Base-by-base conservation (phyloP, 53 echinoderm and acorn worm genomes). In the Paracentrotus lividus region DNA sequence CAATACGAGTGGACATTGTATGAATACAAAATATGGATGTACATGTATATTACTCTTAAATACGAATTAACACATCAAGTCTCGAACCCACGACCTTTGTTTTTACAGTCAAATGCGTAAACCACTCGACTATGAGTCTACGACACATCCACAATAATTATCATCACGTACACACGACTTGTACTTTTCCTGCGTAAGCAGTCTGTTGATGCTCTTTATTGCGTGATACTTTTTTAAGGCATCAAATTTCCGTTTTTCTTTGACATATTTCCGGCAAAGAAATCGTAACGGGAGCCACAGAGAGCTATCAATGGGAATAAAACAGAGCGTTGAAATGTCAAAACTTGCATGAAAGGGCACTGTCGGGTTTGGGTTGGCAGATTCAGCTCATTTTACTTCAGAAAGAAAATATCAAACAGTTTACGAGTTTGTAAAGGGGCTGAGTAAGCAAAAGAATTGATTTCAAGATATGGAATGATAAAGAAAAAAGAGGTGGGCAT, bases 361-460 rank as follows among this genome's bases (percentile, higher is more conserved):
- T 16, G 40, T 32, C 72, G 31, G 64, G 64, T 29, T n/a, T 72
- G 7, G 21, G 36, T 72, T 36, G 40, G 16, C 20, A 72, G 7
- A 16, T 38, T 38, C 36, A 20, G 36, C 40, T 72, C 72, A 34
- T 72, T 72, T 72, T 72, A 29, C 64, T 40, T 1, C 38, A 40
- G 20, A 72, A 72, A 72, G 40, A 40, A 38, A 16, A 72, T 72
- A 36, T 40, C 72, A 72, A 72, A 26, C 16, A 18, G 6, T 40
- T 72, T n/a, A 3, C 21, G 72, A 72, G 36, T 14, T 72, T 72
- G 2, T 18, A 72, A 40, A 26, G 72, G 20, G 40, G 21, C 36
- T 72, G 72, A 72, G 72, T 72, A 72, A 72, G 72, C 72, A 72
- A 72, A 66, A 20, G 72, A 72, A 18, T 21, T 40, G 36, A 14